These are phyloP conservation scores for Nymphicus hollandicus DNA, from an alignment of 2,113 vertebrate genomes.

Conservation along the genomic window DNA sequence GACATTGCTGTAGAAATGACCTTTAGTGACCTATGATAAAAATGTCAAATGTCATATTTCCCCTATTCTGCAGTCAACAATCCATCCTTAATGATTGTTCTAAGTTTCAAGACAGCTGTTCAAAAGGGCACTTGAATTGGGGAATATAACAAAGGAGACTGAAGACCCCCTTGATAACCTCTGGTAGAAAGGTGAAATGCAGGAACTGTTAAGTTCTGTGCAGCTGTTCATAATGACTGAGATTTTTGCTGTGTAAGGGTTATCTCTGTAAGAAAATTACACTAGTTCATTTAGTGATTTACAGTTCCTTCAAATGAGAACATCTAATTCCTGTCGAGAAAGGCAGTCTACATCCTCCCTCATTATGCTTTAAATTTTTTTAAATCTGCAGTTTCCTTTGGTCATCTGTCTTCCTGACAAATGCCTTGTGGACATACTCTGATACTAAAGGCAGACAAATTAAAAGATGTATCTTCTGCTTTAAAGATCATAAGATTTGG, in stretches of 20 bases:
- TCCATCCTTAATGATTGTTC: not conserved
- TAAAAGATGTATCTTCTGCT: not conserved
- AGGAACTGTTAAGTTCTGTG: not conserved
- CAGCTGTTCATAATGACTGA: not conserved
- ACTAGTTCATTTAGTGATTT: not conserved
- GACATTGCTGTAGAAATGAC: not conserved
- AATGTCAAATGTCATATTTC: not conserved
- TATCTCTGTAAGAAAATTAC: not conserved
- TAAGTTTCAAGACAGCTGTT: not conserved
- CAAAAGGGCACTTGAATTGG: not conserved
- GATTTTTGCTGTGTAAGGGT: not conserved
- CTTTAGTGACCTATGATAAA: constrained; percentile 30
- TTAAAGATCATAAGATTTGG: not conserved
- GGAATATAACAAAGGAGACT: not conserved
- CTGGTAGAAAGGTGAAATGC: not conserved
- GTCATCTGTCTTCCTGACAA: not conserved
- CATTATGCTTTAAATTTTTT: not conserved
- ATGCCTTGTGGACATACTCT: not conserved
- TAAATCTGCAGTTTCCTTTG: not conserved
- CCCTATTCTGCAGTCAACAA: not conserved
- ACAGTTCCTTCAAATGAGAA: not conserved
- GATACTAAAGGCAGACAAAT: not conserved
- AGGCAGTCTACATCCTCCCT: not conserved
- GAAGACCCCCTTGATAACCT: not conserved
- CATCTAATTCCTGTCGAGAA: not conserved